These are phyloP conservation scores for Peromyscus californicus DNA, from an alignment of 2,113 vertebrate species.

Conservation along the genomic window DNA sequence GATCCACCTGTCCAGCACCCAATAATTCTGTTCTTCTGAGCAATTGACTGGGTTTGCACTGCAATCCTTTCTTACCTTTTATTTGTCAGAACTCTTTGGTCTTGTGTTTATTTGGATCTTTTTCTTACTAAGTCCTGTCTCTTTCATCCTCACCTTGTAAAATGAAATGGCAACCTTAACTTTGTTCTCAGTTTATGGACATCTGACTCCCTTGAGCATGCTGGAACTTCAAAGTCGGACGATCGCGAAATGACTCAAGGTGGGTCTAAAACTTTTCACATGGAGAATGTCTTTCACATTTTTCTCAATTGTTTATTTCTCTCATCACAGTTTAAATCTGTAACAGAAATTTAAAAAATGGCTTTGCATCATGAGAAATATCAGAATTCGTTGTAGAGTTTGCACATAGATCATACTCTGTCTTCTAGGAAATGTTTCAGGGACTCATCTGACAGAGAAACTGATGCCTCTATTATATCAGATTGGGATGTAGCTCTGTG, in stretches of 20 bases:
- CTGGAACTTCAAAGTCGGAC: background rate
- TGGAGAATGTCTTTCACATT: conserved; percentile 6
- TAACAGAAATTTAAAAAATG: background rate
- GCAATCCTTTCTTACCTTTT: background rate
- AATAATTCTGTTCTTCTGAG: background rate
- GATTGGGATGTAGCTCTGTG: conserved; percentile 33
- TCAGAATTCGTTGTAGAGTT: background rate
- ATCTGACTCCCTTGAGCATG: background rate
- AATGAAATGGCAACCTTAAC: background rate
- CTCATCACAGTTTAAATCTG: background rate
- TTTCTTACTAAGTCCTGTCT: background rate
- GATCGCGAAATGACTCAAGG: background rate
- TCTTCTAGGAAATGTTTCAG: conserved; percentile 33
- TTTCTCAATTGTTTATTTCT: conserved; percentile 11
- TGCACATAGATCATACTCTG: background rate
- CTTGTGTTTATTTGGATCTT: background rate
- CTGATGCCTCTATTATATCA: conserved; percentile 45
- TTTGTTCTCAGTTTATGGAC: background rate
- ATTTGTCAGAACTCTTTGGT: conserved; percentile 8
- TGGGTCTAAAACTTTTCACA: background rate
- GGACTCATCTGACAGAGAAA: conserved; percentile 47
- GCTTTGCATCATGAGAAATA: background rate
- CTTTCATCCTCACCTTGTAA: background rate
- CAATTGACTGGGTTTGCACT: background rate
- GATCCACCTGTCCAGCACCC: background rate